Evolutionary conservation across 2,888 invertebrate species (phyloP).

Genomic region (Drosophila recens): DNA sequence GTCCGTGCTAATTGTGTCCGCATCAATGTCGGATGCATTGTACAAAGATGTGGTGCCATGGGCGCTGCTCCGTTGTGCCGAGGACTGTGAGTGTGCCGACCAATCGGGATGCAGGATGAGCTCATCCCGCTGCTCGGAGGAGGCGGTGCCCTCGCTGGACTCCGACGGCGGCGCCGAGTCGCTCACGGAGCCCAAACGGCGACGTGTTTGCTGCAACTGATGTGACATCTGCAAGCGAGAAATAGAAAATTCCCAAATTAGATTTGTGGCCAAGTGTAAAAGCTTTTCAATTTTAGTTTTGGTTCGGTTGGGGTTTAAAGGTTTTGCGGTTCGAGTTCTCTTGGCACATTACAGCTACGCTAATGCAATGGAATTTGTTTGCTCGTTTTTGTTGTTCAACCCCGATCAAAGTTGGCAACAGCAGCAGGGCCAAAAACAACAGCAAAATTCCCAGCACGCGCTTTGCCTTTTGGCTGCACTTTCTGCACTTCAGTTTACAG

Average conservation of each 20-base stretch:
- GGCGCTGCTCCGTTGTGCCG: constrained; percentile 68
- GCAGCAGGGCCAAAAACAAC: constrained; percentile 10
- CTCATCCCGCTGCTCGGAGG: constrained; percentile 82
- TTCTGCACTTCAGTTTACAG: constrained; percentile 38
- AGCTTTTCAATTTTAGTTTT: constrained; percentile 63
- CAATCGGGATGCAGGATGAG: constrained; percentile 68
- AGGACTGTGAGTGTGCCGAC: constrained; percentile 67
- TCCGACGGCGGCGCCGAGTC: constrained; percentile 87
- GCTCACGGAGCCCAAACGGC: constrained; percentile 88
- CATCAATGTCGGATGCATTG: constrained; percentile 83
- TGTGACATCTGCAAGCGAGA: constrained; percentile 74
- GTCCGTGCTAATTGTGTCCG: constrained; percentile 84
- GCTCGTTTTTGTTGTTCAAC: constrained; percentile 7
- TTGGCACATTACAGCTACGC: constrained; percentile 30
- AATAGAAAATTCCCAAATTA: constrained; percentile 55
- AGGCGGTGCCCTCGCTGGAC: constrained; percentile 87
- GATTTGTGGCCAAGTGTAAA: constrained; percentile 66
- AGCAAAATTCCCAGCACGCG: constrained; percentile 66
- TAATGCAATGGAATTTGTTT: constrained; percentile 48
- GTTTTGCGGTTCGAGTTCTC: constrained; percentile 3
- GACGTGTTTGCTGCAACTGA: constrained; percentile 84
- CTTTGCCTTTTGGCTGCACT: constrained; percentile 52
- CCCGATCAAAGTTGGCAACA: constrained; percentile 55
- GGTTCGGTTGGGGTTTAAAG: constrained; percentile 2
- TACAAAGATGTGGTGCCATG: constrained; percentile 83